These are phyloP conservation scores for Oscheius sp. DNA, from an alignment of 2,888 invertebrate species.

Conservation along the genomic window DNA sequence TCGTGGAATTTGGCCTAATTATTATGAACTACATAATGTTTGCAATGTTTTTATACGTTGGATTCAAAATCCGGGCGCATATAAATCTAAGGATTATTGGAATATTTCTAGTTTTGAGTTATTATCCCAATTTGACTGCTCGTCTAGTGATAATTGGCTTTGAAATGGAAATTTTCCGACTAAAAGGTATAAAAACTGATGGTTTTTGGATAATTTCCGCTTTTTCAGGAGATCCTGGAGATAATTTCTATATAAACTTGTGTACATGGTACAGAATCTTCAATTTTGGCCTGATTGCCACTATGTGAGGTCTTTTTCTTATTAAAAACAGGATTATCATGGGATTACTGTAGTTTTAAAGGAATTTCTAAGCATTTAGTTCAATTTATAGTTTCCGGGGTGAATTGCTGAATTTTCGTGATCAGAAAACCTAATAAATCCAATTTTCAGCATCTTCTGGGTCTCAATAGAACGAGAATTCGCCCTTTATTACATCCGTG, in stretches of 20 bases:
- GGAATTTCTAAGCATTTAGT: no score
- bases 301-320: not conserved
- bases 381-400: no score
- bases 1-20: not conserved
- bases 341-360: no score
- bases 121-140: not conserved
- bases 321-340: not conserved
- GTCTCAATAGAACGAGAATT: slow-evolving; percentile 13
- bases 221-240: not conserved
- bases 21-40: not conserved
- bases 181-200: not conserved
- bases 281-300: not conserved
- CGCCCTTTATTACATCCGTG: slow-evolving; percentile 13
- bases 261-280: not conserved
- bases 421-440: no score
- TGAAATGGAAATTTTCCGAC: not conserved
- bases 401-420: no score
- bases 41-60: not conserved
- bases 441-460: slow-evolving; percentile 11
- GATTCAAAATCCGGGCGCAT: not conserved
- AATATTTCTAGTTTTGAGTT: not conserved
- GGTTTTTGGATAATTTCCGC: not conserved
- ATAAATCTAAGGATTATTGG: not conserved
- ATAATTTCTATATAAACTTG: not conserved
- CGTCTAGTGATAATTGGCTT: not conserved